Base-by-base conservation (phyloP, 2,797 vertebrate genomes). In the Champsocephalus gunnari region DNA sequence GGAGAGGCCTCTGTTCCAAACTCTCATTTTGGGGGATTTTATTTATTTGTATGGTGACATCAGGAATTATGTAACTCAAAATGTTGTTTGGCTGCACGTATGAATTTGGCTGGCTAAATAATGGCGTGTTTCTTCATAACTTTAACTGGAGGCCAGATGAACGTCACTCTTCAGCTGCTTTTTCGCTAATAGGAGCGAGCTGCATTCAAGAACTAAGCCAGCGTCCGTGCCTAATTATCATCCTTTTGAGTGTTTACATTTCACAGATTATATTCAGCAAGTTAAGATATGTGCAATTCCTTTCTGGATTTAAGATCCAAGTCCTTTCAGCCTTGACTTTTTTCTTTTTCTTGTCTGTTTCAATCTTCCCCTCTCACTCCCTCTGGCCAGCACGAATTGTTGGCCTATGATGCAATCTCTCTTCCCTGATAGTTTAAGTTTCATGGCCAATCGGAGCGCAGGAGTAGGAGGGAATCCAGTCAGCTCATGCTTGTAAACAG, bases 321-420 rank as follows among this genome's bases (percentile, higher is more conserved):
- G 53, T 51, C 32, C 72, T 34, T 63, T 44, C 24, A 21, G 38
- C 34, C 6, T 9, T 19, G 24, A 60, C 44, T 43, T 65, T 72
- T 38, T 24, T 59, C 45, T 47, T 68, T n/a, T 66, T 71, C 66
- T 70, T 62, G 57, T 76, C 58, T 56, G 16, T 57, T 81, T 75
- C 70, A 70, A n/a, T 82, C 81, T 72, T 71, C 41, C 17, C 71
- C 65, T 66, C 82, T 87, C 43, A 49, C 81, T 79, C 71, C 75
- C 84, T 82, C 63, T 56, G 72, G 75, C 85, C 89, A 78, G 72
- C 79, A 72, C 73, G 78, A 87, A 95, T 95, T 87, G 85, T 89
- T 94, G 75, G 75, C 69, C 89, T 74, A 78, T 95, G 94, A 95
- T 68, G 91, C 93, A 95, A 94, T 90, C 89, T 60, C 72, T 85